Evolutionary conservation across 2,113 vertebrate genomes (phyloP).

Genomic region (Vulpes lagopus): DNA sequence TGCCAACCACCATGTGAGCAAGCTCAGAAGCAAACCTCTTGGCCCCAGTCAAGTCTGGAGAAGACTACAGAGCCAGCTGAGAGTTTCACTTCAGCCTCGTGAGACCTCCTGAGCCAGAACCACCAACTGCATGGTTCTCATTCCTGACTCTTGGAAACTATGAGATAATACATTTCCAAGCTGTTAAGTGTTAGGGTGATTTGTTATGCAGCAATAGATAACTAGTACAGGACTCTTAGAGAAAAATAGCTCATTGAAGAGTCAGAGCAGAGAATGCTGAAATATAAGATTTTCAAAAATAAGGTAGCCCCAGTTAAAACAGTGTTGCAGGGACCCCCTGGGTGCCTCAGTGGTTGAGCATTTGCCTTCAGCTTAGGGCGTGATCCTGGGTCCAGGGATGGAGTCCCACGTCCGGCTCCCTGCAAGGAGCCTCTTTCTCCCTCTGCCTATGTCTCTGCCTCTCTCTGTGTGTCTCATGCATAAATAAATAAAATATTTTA

Average conservation of each 20-base stretch:
- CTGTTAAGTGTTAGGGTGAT: not conserved
- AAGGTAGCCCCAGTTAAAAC: constrained; percentile 6
- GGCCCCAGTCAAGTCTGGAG: not conserved
- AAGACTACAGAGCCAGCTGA: not conserved
- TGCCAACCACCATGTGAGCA: not conserved
- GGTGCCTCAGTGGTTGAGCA: too few relatives aligned
- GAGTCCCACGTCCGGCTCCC: too few relatives aligned
- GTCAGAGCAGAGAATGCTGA: not conserved
- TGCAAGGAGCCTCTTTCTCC: too few relatives aligned
- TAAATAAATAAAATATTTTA: too few relatives aligned
- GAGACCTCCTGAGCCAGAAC: not conserved
- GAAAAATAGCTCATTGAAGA: not conserved
- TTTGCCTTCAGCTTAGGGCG: too few relatives aligned
- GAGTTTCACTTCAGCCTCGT: not conserved
- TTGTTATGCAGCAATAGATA: not conserved
- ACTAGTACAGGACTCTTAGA: not conserved
- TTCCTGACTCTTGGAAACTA: not conserved
- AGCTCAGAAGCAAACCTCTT: not conserved
- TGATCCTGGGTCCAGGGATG: too few relatives aligned
- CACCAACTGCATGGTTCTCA: not conserved
- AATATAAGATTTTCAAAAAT: not conserved
- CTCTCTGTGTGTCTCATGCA: too few relatives aligned
- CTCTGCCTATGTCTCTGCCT: too few relatives aligned
- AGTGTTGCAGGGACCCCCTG: not conserved
- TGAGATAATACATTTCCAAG: not conserved